A percentile compares a stretch with the other conserved stretches of the same genome.
phyloP scores from a whole-genome alignment of 2,888 invertebrate species.

The Thymelicus acteon region DNA sequence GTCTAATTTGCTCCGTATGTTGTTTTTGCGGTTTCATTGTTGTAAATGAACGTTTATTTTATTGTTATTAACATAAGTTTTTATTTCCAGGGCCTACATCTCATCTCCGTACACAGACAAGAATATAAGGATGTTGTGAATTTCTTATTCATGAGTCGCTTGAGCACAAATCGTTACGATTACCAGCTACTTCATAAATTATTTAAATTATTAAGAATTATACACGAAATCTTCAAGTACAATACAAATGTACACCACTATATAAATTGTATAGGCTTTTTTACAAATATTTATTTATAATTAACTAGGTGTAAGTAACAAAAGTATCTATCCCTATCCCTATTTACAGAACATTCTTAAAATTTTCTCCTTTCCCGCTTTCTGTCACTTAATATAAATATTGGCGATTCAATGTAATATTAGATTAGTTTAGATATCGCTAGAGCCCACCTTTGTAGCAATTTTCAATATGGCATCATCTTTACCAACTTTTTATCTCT shows the following conservation, averaged over 20 bases:
- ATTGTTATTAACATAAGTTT: slow-evolving; percentile 27
- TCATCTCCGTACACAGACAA: slow-evolving; percentile 87
- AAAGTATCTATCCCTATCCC: slow-evolving; percentile 59
- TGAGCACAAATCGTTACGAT: slow-evolving; percentile 57
- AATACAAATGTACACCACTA: slow-evolving; percentile 65
- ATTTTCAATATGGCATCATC: slow-evolving; percentile 33
- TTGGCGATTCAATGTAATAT: slow-evolving; percentile 49
- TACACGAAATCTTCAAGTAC: slow-evolving; percentile 61
- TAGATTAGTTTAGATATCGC: slow-evolving; percentile 78
- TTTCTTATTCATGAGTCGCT: slow-evolving; percentile 51
- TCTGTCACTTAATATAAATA: slow-evolving; percentile 49
- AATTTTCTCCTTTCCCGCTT: slow-evolving; percentile 49
- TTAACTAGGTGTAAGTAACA: slow-evolving; percentile 60
- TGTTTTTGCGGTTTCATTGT: slow-evolving; percentile 9
- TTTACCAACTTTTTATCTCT: slow-evolving; percentile 9
- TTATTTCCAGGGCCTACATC: slow-evolving; percentile 86
- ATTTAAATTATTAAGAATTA: slow-evolving; percentile 52
- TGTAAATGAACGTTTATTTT: not conserved
- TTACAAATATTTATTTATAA: slow-evolving; percentile 69
- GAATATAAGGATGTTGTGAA: slow-evolving; percentile 86
- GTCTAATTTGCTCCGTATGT: slow-evolving; percentile 13
- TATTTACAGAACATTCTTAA: slow-evolving; percentile 41
- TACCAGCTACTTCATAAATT: slow-evolving; percentile 53
- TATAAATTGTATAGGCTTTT: slow-evolving; percentile 74
- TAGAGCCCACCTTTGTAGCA: slow-evolving; percentile 66